Evolutionary conservation across 2,113 vertebrate genomes (phyloP).

Genomic region (Neotoma lepida): DNA sequence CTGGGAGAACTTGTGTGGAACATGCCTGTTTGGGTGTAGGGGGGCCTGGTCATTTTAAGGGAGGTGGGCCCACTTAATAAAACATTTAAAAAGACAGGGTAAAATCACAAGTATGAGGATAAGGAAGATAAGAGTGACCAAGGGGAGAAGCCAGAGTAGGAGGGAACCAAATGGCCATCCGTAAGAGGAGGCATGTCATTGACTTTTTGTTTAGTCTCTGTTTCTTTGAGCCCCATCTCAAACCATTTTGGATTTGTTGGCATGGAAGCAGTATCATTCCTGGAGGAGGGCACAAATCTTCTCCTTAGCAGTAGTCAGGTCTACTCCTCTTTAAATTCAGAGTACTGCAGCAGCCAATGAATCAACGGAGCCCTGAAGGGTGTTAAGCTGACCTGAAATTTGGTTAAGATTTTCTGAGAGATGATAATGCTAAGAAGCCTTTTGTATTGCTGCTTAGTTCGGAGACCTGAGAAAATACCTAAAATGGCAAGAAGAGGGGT

Average conservation of each 20-base stretch:
- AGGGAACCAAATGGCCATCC: neutral
- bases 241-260: too few species aligned
- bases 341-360: neutral
- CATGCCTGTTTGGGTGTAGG: neutral
- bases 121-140: neutral
- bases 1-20: neutral
- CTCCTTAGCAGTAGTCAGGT: too few species aligned
- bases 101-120: neutral
- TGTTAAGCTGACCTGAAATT: neutral
- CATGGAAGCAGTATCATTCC: too few species aligned
- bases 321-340: too few species aligned
- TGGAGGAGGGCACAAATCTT: too few species aligned
- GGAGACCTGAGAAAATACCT: neutral
- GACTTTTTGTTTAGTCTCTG: neutral
- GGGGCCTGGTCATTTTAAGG: neutral
- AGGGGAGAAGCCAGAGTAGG: neutral
- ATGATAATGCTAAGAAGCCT: neutral
- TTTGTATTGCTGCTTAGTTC: neutral
- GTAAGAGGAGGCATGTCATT: neutral
- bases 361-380: neutral
- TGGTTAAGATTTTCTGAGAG: neutral
- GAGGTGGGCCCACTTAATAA: neutral
- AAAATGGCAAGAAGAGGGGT: neutral
- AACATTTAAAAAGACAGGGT: neutral
- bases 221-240: neutral